These are phyloP conservation scores for Lymantria monacha DNA, from an alignment of 2,888 invertebrate genomes.

Conservation along the genomic window DNA sequence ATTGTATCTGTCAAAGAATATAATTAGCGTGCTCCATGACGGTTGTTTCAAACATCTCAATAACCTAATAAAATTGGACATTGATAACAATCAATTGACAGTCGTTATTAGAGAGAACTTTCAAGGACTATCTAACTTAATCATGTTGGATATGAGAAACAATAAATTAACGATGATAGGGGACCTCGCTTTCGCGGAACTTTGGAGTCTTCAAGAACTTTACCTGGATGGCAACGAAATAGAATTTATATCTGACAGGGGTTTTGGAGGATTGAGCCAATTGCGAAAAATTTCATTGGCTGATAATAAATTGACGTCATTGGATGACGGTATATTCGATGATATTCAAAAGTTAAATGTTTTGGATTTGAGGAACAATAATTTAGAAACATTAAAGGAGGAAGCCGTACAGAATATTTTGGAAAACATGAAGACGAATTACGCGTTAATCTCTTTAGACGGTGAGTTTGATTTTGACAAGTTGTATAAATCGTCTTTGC, in stretches of 20 bases:
- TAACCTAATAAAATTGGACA: slow-evolving; percentile 89
- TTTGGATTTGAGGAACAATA: slow-evolving; percentile 90
- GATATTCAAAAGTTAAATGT: slow-evolving; percentile 87
- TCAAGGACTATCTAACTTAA: slow-evolving; percentile 87
- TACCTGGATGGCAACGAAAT: slow-evolving; percentile 87
- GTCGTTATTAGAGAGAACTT: slow-evolving; percentile 90
- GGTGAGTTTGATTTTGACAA: slow-evolving; percentile 82
- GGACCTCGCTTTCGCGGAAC: slow-evolving; percentile 90
- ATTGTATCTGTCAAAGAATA: slow-evolving; percentile 92
- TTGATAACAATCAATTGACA: slow-evolving; percentile 89
- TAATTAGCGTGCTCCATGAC: slow-evolving; percentile 91
- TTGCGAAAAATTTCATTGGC: slow-evolving; percentile 87
- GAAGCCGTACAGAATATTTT: slow-evolving; percentile 87
- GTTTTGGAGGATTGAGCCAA: slow-evolving; percentile 88
- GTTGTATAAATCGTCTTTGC: slow-evolving; percentile 43
- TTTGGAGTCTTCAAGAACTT: slow-evolving; percentile 88
- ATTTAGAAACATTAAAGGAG: slow-evolving; percentile 88
- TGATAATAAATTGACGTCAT: slow-evolving; percentile 87
- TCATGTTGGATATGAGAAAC: slow-evolving; percentile 87
- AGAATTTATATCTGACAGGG: slow-evolving; percentile 88
- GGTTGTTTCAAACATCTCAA: slow-evolving; percentile 90
- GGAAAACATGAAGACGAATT: slow-evolving; percentile 86
- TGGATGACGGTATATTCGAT: slow-evolving; percentile 87
- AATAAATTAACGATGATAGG: slow-evolving; percentile 91
- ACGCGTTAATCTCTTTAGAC: slow-evolving; percentile 88